phyloP scores from a whole-genome alignment of 2,113 vertebrate genomes.

The Corythornis vintsioides region DNA sequence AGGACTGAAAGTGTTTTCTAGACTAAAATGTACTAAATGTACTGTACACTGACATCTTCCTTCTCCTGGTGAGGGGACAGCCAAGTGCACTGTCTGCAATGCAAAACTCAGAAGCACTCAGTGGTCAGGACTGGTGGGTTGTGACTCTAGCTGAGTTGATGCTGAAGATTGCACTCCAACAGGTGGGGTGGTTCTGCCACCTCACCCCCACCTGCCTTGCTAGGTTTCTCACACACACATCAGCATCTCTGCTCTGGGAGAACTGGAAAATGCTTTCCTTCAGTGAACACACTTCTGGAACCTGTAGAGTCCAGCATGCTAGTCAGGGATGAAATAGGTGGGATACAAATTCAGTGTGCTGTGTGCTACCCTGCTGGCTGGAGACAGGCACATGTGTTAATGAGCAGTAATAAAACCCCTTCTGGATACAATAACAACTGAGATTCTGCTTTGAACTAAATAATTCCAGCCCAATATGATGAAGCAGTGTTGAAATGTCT shows the following conservation, averaged over 20 bases:
- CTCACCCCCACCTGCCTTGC: fast-evolving
- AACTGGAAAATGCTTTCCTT: background rate
- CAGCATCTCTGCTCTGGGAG: background rate
- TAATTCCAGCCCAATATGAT: background rate
- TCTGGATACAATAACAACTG: background rate
- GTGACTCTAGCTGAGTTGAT: background rate
- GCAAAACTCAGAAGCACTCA: background rate
- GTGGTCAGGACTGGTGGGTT: background rate
- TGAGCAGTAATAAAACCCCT: background rate
- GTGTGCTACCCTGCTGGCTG: background rate
- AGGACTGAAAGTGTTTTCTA: background rate
- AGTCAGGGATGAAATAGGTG: background rate
- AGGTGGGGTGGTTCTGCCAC: background rate
- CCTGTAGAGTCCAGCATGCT: background rate
- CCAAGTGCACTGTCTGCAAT: background rate
- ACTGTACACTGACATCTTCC: background rate
- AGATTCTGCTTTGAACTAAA: background rate
- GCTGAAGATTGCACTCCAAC: background rate
- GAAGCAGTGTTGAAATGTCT: background rate
- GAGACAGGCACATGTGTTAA: background rate
- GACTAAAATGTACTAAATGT: background rate
- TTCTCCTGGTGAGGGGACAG: background rate
- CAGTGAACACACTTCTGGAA: background rate
- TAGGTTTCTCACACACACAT: background rate
- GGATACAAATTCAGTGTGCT: background rate